Percentiles rank a stretch among this genome's conserved stretches.
Conservation (phyloP, 2,113 vertebrate species). For the Sinocyclocheilus maitianheensis region DNA sequence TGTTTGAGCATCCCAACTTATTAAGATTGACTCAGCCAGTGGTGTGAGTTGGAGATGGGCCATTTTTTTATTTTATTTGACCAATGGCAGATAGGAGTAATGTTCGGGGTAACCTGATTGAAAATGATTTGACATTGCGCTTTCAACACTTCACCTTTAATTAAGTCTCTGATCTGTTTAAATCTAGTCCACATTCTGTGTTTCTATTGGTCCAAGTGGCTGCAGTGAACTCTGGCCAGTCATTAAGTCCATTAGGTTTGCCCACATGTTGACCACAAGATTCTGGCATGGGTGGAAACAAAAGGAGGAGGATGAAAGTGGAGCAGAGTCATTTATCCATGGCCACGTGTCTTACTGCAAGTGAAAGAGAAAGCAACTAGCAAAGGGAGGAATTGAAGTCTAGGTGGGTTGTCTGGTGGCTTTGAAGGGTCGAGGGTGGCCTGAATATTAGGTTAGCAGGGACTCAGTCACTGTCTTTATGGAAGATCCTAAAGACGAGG, state of each 20-base stretch:
- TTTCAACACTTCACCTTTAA: not conserved
- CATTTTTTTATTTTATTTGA: too few species aligned
- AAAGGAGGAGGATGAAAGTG: not conserved
- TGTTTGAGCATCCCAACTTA: too few species aligned
- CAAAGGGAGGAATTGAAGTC: not conserved
- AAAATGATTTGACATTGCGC: not conserved
- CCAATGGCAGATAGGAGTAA: too few species aligned
- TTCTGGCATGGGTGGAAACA: not conserved
- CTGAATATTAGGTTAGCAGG: slow-evolving; percentile 40
- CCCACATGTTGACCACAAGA: slow-evolving; percentile 21
- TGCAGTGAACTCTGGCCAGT: slow-evolving; percentile 19
- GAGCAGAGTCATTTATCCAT: not conserved
- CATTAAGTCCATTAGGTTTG: slow-evolving; percentile 31
- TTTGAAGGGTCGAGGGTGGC: not conserved
- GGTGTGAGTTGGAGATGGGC: too few species aligned
- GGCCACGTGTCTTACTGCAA: not conserved
- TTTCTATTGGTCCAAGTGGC: not conserved
- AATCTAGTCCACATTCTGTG: not conserved
- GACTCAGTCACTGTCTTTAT: slow-evolving; percentile 32
- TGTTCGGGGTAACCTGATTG: not conserved
- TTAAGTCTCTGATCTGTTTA: not conserved
- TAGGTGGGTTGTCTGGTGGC: not conserved
- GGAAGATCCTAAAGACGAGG: not conserved
- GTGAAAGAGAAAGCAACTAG: not conserved
- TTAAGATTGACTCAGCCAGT: too few species aligned